Base-by-base conservation (phyloP, 1,140 invertebrate species). In the Atta cephalotes region DNA sequence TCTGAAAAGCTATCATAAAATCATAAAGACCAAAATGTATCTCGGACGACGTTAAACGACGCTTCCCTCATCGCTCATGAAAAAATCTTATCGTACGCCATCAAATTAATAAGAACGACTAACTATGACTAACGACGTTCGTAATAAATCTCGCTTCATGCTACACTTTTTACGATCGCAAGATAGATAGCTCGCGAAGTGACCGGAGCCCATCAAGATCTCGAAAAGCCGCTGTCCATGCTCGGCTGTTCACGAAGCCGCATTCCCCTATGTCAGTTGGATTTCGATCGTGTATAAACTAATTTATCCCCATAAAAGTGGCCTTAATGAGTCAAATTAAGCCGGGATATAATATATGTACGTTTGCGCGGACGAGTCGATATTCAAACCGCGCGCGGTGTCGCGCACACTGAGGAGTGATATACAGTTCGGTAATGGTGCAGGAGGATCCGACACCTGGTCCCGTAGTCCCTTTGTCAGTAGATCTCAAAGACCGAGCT, bases 341-440 rank as follows among this genome's bases (percentile, higher is more conserved):
- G 72, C 72, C 16, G 39, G 35, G 21, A 10, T 10, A 53, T 25
- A 53, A 60, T 63, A 51, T 74, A 62, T 25, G 25, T 10, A 21
- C 72, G 56, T 21, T 62, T 58, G 68, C 70, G 62, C 68, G 60
- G 35, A 12, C 71, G 28, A 81, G 70, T 31, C 82, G 72, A 94
- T 88, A 93, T 89, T 91, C 92, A 87, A 91, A 82, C 91, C 79
- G 87, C 9, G 90, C 86, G 89, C 79, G 87, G 90, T 87, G 90
- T 91, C 88, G 84, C 58, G 78, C 28, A 53, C 88, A 76, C 90
- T 90, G 86, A 91, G 45, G 92, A 94, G 88, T 94, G 93, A 94
- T 94, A 93, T 94, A 94, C 88, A 90, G 92, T 92, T 93, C 80
- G 92, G 91, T 94, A 94, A 94, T 94, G 93, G 92, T 91, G 91